phyloP scores from a whole-genome alignment of 2,113 vertebrate species.

The Willisornis vidua region DNA sequence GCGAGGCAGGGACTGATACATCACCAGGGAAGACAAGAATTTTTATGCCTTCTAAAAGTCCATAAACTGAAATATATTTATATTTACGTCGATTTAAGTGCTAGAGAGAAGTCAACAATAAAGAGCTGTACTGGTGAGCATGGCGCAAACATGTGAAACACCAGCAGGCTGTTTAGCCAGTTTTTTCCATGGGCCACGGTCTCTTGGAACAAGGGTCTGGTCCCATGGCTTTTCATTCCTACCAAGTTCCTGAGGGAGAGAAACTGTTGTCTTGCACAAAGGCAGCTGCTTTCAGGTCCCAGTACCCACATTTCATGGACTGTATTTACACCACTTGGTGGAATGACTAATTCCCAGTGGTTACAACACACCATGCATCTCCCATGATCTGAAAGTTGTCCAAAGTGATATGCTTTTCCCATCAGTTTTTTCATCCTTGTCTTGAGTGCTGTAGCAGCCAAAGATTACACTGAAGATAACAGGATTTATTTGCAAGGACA shows the following conservation, averaged over 20 bases:
- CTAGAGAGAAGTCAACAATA: background rate
- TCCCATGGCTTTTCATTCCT: background rate
- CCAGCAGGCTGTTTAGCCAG: background rate
- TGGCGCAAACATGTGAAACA: background rate
- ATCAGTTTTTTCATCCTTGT: background rate
- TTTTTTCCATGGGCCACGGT: background rate
- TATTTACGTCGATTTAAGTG: background rate
- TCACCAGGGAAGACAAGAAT: background rate
- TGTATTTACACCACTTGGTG: background rate
- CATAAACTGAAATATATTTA: background rate
- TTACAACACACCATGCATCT: background rate
- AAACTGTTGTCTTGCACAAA: background rate
- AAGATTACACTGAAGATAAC: background rate
- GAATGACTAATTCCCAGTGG: background rate
- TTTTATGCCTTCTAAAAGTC: background rate
- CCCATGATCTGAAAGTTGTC: background rate
- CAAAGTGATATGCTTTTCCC: background rate
- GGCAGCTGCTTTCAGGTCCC: background rate
- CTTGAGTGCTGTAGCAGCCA: background rate
- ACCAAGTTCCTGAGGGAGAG: background rate
- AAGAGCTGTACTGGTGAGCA: accelerated
- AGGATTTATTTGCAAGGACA: background rate
- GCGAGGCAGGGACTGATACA: background rate
- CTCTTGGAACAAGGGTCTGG: background rate
- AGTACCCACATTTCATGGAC: background rate